Percentiles rank a stretch among this genome's conserved stretches.
Conservation (phyloP, 1,140 invertebrate genomes). For the Bactericera cockerelli region DNA sequence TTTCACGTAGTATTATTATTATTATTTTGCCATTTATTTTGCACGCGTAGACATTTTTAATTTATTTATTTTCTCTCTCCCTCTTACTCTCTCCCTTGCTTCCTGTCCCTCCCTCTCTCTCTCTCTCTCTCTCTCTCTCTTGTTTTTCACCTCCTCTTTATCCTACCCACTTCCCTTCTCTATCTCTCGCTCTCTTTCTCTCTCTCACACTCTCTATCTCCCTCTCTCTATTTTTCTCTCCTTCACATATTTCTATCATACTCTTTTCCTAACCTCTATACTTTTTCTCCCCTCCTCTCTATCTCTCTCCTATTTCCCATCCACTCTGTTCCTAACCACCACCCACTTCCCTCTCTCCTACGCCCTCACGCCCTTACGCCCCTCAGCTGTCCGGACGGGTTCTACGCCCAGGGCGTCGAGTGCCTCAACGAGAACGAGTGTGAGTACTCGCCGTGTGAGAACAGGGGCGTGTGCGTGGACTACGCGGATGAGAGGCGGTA, state of each 20-base stretch:
- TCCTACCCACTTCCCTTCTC: too few relatives aligned
- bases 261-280: too few relatives aligned
- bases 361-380: neutral
- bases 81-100: neutral
- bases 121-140: too few relatives aligned
- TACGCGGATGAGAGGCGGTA: constrained; percentile 50
- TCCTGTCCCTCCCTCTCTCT: too few relatives aligned
- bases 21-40: neutral
- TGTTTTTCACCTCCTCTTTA: too few relatives aligned
- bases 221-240: neutral
- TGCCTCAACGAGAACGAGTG: constrained; percentile 67
- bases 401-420: constrained; percentile 38
- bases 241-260: constrained; percentile 14
- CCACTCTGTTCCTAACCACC: neutral
- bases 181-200: too few relatives aligned
- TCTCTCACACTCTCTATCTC: too few relatives aligned
- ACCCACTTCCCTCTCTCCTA: constrained; percentile 13
- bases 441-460: constrained; percentile 46
- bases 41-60: constrained; percentile 11
- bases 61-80: constrained; percentile 11
- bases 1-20: neutral
- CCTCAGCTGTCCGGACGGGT: constrained; percentile 52
- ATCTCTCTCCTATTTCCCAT: too few relatives aligned
- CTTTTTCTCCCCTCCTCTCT: too few relatives aligned
- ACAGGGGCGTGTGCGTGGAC: constrained; percentile 55